Percentiles rank a stretch among this genome's conserved stretches.
Evolutionary conservation across 2,888 invertebrate genomes (phyloP).

Genomic region (Brenthis ino): DNA sequence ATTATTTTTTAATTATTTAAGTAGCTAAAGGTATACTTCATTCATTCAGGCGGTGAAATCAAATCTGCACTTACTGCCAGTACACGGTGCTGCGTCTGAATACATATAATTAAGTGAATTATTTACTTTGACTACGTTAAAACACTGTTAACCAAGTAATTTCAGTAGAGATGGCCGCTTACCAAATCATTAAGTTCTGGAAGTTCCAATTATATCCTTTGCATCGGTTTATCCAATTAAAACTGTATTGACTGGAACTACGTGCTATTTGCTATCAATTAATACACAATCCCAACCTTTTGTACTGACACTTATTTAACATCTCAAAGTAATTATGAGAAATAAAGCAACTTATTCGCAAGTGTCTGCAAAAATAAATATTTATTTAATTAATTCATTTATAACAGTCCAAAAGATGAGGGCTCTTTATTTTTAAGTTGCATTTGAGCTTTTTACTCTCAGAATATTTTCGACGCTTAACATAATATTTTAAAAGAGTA

Average conservation of each 20-base stretch:
- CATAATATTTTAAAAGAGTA: not conserved
- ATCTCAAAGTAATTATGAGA: slow-evolving; percentile 31
- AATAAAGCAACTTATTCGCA: slow-evolving; percentile 4
- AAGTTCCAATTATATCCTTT: slow-evolving; percentile 40
- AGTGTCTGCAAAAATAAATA: not conserved
- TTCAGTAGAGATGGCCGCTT: slow-evolving; percentile 38
- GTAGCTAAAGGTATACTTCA: not conserved
- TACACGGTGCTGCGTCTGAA: not conserved
- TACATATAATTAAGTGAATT: slow-evolving; percentile 23
- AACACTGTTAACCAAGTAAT: slow-evolving; percentile 36
- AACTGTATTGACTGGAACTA: slow-evolving; percentile 38
- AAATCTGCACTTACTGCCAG: slow-evolving; percentile 1
- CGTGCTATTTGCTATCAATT: slow-evolving; percentile 42
- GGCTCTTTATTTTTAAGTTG: no score
- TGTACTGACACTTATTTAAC: slow-evolving; percentile 32
- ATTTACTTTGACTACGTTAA: slow-evolving; percentile 33
- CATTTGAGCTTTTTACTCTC: not conserved
- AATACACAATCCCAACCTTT: slow-evolving; percentile 37
- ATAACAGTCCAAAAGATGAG: no score
- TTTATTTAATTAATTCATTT: slow-evolving; percentile 8
- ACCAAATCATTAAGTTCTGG: slow-evolving; percentile 38
- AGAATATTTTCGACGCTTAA: not conserved
- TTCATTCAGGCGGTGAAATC: slow-evolving; percentile 1
- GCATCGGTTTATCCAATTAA: slow-evolving; percentile 43
- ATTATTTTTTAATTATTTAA: not conserved